Conservation (phyloP, 2,113 vertebrate genomes). For the Gallinago undulata region DNA sequence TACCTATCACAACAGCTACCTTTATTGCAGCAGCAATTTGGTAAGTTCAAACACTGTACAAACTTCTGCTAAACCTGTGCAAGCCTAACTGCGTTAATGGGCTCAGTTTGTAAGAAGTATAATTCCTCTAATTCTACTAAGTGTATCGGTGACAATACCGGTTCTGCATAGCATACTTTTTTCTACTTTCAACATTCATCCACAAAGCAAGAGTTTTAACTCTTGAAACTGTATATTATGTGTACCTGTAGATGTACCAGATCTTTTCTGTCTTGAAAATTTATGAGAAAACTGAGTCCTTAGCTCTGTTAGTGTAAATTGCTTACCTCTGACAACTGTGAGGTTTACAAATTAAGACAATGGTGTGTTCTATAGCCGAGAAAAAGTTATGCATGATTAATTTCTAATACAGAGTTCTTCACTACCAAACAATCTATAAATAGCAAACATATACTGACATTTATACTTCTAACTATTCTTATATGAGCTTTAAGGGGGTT, state of each 20-base stretch:
- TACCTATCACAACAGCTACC: conserved; percentile 85
- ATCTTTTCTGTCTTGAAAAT: background rate
- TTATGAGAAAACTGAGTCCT: background rate
- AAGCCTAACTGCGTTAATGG: background rate
- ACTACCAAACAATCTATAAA: background rate
- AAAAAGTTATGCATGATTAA: background rate
- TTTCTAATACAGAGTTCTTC: background rate
- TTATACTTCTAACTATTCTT: background rate
- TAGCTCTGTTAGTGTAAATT: background rate
- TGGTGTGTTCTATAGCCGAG: background rate
- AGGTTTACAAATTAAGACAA: background rate
- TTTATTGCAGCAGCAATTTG: conserved; percentile 93
- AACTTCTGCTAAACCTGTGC: background rate
- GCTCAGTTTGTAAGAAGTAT: background rate
- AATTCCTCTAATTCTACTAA: background rate
- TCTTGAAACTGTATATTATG: background rate
- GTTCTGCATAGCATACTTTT: background rate
- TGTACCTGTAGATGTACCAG: background rate
- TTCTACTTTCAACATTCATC: background rate
- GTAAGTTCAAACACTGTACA: conserved; percentile 68
- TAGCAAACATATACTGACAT: background rate
- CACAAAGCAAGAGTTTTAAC: background rate
- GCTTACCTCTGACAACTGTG: background rate
- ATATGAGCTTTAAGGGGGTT: background rate
- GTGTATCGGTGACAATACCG: background rate